Evolutionary conservation across 2,888 invertebrate genomes (phyloP), one percentile per base, ranked within the genome.

Genomic region (Tachystola acroxantha): DNA sequence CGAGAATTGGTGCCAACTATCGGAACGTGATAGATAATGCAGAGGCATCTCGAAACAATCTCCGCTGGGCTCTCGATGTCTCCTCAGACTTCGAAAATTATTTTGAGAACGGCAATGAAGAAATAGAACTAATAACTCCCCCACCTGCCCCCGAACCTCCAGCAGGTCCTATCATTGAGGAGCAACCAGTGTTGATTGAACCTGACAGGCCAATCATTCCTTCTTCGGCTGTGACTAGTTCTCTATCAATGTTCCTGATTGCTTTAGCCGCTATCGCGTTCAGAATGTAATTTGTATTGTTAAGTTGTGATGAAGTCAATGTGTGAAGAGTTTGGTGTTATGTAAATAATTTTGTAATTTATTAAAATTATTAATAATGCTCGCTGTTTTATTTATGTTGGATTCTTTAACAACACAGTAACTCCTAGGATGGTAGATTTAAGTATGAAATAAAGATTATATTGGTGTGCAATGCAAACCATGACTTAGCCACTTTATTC

Each of bases 151-250:
- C 49, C 0, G 37, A 45, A 0, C 32, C 46, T 0, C 32, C 46
- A 0, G 42, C 51, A 2, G 41, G 49, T 0, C 39, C 55, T 1
- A 30, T 34, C 0, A 63, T 64, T 0, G 43, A 52, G 1, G 24
- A 57, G 3, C 46, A 45, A 1, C 53, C 63, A 0, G 27, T 43
- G 0, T 19, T 74, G 0, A 34, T 39, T 0, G 45, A 70, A 31
- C 79, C 81, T 0, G 41, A 36, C n/a, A n/a, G n/a, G n/a, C n/a
- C n/a, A n/a, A n/a, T n/a, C n/a, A n/a, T n/a, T n/a, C 37, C 80
- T 3, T 63, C 69, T 6, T 73, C 81, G 5, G 79, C 84, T 3
- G 50, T 45, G 1, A 62, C 69, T 0, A 48, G 62, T 1, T 51
- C 57, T 10, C 10, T 69, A 0, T 81, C 85, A 16, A 22, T 64